These are phyloP conservation scores for Oxyruncus cristatus DNA, from an alignment of 2,113 vertebrate species.

Conservation along the genomic window DNA sequence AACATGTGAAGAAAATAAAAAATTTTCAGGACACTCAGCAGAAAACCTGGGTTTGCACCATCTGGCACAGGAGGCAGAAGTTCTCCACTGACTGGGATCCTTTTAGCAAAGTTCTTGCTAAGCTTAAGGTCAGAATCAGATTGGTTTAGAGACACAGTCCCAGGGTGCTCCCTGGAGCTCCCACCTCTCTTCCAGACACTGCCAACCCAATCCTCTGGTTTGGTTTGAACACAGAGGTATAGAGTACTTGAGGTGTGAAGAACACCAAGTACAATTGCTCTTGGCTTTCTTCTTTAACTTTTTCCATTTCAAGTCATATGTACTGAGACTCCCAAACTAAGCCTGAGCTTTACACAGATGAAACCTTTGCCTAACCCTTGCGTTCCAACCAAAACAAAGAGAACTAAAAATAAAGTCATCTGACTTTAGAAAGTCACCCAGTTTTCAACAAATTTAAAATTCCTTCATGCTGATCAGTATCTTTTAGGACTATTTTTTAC, in stretches of 20 bases:
- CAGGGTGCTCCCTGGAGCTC: neutral
- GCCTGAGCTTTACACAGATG: neutral
- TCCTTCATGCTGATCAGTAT: neutral
- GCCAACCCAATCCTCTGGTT: neutral
- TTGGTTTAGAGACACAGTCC: neutral
- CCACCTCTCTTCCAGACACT: neutral
- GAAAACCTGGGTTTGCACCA: neutral
- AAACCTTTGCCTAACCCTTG: neutral
- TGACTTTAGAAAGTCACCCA: neutral
- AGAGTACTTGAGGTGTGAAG: neutral
- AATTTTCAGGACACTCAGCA: neutral
- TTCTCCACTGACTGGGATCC: fast-evolving
- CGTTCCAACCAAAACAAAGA: neutral
- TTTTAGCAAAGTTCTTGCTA: neutral
- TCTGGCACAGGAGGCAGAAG: neutral
- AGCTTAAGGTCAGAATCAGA: neutral
- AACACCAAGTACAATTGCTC: neutral
- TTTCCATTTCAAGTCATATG: neutral
- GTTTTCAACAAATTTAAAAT: neutral
- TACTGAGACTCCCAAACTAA: neutral
- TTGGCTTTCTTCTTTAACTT: neutral
- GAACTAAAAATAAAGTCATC: neutral
- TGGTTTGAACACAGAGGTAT: too few species aligned
- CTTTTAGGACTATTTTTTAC: neutral
- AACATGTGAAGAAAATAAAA: neutral